Conservation (phyloP, 2,113 vertebrate genomes). For the Hyla sarda region DNA sequence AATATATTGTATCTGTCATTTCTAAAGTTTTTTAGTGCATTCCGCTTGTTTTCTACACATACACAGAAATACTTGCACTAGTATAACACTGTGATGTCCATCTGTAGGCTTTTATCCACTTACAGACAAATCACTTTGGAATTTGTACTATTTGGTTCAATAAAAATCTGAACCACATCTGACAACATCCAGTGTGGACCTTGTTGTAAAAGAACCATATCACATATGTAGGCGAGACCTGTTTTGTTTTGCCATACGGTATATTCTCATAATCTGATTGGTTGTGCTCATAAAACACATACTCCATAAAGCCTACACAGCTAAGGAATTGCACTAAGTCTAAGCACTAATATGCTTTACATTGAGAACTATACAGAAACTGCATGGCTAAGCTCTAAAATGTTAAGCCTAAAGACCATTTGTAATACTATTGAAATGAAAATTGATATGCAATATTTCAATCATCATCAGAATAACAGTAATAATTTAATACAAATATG, state of each 20-base stretch:
- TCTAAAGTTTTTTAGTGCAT: neutral
- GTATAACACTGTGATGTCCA: slow-evolving; percentile 15
- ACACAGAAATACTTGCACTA: neutral
- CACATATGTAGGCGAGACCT: neutral
- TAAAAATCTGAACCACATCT: neutral
- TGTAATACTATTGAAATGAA: neutral
- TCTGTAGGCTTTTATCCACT: neutral
- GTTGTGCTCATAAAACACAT: slow-evolving; percentile 51
- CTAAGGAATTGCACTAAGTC: slow-evolving; percentile 44
- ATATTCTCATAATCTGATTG: neutral
- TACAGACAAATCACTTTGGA: slow-evolving; percentile 18
- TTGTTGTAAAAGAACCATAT: neutral
- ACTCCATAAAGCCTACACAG: slow-evolving; percentile 46
- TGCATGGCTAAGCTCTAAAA: slow-evolving; percentile 34
- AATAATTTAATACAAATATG: neutral
- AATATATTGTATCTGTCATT: neutral
- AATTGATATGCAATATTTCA: neutral
- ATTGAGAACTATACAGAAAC: slow-evolving; percentile 29
- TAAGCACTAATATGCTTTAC: slow-evolving; percentile 49
- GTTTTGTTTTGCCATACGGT: neutral
- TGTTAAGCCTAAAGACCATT: slow-evolving; percentile 12
- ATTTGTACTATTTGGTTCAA: slow-evolving; percentile 24
- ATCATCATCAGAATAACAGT: neutral
- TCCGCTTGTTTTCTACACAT: neutral
- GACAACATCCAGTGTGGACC: slow-evolving; percentile 22